Evolutionary conservation across 2,113 vertebrate species (phyloP).

Genomic region (Chiloscyllium plagiosum): DNA sequence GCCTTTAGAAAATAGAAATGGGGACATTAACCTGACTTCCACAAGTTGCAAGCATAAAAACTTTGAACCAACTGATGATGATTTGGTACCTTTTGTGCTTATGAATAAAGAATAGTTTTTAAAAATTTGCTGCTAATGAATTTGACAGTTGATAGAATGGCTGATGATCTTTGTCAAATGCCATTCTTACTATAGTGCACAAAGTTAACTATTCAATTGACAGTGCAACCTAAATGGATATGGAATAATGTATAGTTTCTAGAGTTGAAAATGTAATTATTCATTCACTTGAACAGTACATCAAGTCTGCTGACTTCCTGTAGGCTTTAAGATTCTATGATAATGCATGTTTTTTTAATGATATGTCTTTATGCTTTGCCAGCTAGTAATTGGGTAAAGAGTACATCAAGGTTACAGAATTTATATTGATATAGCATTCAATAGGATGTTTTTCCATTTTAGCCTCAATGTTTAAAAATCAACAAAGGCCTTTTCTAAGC

Average conservation of each 20-base stretch:
- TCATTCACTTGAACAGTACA: background rate
- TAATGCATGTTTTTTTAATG: background rate
- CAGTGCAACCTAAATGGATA: background rate
- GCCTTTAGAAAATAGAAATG: background rate
- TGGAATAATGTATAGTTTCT: background rate
- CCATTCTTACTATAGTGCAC: background rate
- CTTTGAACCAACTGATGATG: background rate
- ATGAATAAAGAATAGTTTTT: background rate
- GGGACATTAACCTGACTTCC: background rate
- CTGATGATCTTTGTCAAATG: background rate
- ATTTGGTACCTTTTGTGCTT: background rate
- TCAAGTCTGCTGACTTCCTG: background rate
- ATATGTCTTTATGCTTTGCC: background rate
- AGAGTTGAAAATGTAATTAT: background rate
- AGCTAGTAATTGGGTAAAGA: background rate
- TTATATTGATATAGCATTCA: background rate
- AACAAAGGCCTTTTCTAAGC: background rate
- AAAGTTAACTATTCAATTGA: background rate
- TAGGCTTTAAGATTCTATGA: background rate
- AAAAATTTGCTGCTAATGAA: background rate
- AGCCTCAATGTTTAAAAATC: background rate
- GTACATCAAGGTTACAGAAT: background rate
- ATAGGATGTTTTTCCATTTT: background rate
- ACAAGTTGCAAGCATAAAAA: background rate
- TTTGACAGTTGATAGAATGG: background rate